Conservation (phyloP, 2,797 vertebrate genomes). For the Argyrosomus regius region DNA sequence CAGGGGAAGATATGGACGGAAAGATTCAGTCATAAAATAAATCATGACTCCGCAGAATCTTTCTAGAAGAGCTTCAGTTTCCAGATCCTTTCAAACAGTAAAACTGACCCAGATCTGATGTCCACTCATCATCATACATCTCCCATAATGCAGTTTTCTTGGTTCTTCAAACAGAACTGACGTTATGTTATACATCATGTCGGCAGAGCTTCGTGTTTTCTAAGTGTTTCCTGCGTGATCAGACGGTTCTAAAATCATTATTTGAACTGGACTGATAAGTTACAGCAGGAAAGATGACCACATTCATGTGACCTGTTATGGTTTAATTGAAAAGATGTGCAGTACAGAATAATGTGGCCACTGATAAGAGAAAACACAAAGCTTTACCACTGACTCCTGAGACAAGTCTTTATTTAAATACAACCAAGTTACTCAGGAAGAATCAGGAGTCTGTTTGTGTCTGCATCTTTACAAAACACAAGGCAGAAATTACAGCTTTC, state of each 20-base stretch:
- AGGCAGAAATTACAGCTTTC: background rate
- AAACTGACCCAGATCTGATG: constrained; percentile 11
- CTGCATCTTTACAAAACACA: background rate
- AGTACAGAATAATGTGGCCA: background rate
- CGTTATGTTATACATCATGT: background rate
- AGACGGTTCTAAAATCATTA: too few species aligned
- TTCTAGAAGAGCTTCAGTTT: background rate
- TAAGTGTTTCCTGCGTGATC: background rate
- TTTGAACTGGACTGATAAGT: background rate
- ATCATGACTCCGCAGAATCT: background rate
- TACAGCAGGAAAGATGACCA: background rate
- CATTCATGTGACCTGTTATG: background rate
- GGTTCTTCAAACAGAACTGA: background rate
- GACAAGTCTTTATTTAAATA: background rate
- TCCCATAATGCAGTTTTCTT: background rate
- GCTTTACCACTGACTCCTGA: background rate
- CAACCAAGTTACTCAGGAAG: background rate
- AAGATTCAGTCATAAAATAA: background rate
- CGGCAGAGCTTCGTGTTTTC: background rate
- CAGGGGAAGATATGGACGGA: background rate
- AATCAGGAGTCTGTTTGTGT: constrained; percentile 13
- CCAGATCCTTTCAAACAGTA: background rate
- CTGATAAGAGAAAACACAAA: background rate
- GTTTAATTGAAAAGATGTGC: background rate
- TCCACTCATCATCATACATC: background rate